phyloP scores from a whole-genome alignment of 2,113 vertebrate species.

The Podocnemis expansa region DNA sequence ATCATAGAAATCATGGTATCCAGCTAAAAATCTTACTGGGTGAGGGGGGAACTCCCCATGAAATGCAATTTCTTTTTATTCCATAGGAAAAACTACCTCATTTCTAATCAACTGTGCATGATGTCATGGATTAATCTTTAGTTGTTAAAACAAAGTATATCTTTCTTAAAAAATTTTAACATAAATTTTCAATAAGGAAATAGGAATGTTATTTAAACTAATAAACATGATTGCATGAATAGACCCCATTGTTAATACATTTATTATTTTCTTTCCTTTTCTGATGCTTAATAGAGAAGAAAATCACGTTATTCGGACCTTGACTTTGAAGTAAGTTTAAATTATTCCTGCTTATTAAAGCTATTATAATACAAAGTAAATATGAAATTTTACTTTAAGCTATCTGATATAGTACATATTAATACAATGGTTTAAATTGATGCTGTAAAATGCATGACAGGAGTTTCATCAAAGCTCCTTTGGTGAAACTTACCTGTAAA shows the following conservation, averaged over 20 bases:
- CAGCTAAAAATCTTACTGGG: not conserved
- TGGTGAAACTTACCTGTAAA: slow-evolving; percentile 68
- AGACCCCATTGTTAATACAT: slow-evolving; percentile 73
- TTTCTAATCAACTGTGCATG: not conserved
- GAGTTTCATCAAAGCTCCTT: slow-evolving; percentile 58
- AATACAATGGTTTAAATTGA: slow-evolving; percentile 2
- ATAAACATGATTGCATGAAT: slow-evolving; percentile 54
- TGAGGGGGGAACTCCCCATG: not conserved
- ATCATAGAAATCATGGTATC: not conserved
- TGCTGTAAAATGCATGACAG: not conserved
- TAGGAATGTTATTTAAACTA: slow-evolving; percentile 51
- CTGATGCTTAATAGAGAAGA: slow-evolving; percentile 90
- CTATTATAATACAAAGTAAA: slow-evolving; percentile 58
- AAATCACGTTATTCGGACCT: slow-evolving; percentile 99
- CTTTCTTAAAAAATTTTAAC: not conserved
- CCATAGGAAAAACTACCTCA: not conserved
- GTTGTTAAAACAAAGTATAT: slow-evolving; percentile 16
- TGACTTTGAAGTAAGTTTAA: slow-evolving; percentile 98
- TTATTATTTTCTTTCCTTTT: slow-evolving; percentile 73
- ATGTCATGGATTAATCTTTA: slow-evolving; percentile 12
- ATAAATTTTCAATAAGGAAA: slow-evolving; percentile 37
- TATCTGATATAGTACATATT: not conserved
- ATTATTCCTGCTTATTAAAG: slow-evolving; percentile 70
- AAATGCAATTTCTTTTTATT: not conserved
- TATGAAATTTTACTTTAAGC: slow-evolving; percentile 27